phyloP scores from a whole-genome alignment of 2,113 vertebrate genomes.

The Speoplatyrhinus poulsoni region DNA sequence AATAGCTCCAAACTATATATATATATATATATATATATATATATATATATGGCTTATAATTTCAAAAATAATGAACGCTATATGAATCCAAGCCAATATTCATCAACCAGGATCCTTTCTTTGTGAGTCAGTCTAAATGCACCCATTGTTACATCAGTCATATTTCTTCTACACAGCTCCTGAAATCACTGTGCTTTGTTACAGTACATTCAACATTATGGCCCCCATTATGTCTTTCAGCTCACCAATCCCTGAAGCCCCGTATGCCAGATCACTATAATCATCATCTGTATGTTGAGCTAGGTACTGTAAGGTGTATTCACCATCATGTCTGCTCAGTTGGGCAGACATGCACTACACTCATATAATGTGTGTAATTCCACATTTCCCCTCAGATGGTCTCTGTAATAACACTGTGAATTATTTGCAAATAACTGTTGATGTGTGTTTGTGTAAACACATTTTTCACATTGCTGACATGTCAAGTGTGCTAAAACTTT shows the following conservation, averaged over 20 bases:
- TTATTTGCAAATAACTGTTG: too few relatives aligned
- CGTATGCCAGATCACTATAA: constrained; percentile 35
- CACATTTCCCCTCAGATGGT: too few relatives aligned
- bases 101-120: constrained; percentile 35
- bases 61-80: constrained; percentile 64
- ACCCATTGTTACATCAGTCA: constrained; percentile 57
- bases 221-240: constrained; percentile 50
- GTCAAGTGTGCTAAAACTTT: too few relatives aligned
- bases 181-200: constrained; percentile 14
- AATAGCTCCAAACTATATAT: neutral
- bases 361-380: too few relatives aligned
- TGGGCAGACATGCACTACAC: too few relatives aligned
- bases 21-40: constrained; percentile 37
- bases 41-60: constrained; percentile 35
- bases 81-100: constrained; percentile 58
- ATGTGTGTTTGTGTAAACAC: too few relatives aligned
- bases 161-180: constrained; percentile 52
- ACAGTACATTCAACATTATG: constrained; percentile 4
- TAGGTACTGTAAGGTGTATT: constrained; percentile 45
- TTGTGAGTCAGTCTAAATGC: constrained; percentile 32
- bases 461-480: too few relatives aligned
- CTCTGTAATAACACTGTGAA: too few relatives aligned
- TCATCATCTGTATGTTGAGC: constrained; percentile 47
- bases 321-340: constrained; percentile 9
- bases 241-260: constrained; percentile 37